Base-by-base conservation (phyloP, 2,888 invertebrate species). In the Myopa tessellatipennis region DNA sequence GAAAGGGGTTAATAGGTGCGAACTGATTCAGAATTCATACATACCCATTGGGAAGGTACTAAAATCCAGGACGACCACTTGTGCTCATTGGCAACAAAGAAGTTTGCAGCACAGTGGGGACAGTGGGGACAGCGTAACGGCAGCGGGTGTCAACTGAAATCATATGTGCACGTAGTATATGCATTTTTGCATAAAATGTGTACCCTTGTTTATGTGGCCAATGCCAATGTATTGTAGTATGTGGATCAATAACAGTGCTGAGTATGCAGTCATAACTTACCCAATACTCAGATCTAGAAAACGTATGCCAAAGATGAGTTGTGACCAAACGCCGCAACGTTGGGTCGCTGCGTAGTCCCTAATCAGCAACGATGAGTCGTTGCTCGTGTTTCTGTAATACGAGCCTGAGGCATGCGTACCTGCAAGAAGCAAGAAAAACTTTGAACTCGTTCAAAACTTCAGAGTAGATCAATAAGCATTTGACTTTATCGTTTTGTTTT, bases 211-310 rank as follows among this genome's bases (percentile, higher is more conserved):
- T n/a, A n/a, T 26, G 26, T 26, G 26, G 26, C 2, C 26, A 26
- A 2, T 1, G 26, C 2, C 26, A 26, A 26, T 26, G 26, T 26
- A 26, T 26, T 2, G 1, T 26, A 26, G 26, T 26, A 26, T 26
- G 26, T 26, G 26, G 26, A 26, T 26, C 26, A 26, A 26, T 26
- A 26, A 26, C 26, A 26, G 26, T 26, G 26, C 26, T 26, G 26
- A 26, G 16, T 38, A 38, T 45, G 14, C 34, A 34, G 65, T 14
- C 50, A 14, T 16, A 12, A 69, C 94, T 88, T 92, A 95, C 79
- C 94, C 95, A 80, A 96, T 91, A 83, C 95, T 92, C 76, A 96
- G 91, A 88, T 96, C 96, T 72, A 96, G 90, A 88, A 95, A 96
- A 85, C 96, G 91, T 84, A 95, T 93, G 74, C 96, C 96, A 86